Base-by-base conservation (phyloP, 2,888 invertebrate species). In the Agrilus biguttatus region DNA sequence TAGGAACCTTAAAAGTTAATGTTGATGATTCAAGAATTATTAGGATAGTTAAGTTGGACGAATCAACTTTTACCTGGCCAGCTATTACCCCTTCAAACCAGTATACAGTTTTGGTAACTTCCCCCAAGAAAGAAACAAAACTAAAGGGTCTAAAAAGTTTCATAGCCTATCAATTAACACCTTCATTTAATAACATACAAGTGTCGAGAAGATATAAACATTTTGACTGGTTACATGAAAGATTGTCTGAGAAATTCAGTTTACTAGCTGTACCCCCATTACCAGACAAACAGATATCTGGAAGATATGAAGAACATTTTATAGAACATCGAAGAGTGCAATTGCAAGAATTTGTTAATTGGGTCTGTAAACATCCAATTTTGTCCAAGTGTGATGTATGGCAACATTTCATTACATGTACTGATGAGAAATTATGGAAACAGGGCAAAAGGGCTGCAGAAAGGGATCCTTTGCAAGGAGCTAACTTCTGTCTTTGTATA, bases 361-460 rank as follows among this genome's bases (percentile, higher is more conserved):
- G 93, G 72, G 91, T 98, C 59, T 93, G 95, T 62, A 76, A 89
- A 44, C 97, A 98, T 72, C 97, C 97, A 3, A 89, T 98, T 8
- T 69, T 98, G 35, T 88, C 92, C 3, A 80, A 80, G 53, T 83
- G 83, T 57, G 87, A 89, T 52, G 96, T 96, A 0, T 96, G 95
- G 89, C 80, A 86, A 60, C 97, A 98, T 65, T 98, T 98, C 65
- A 77, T 98, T 40, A 91, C 91, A 2, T 96, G 96, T 62, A 93
- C 90, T 7, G 96, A 97, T 68, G 96, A 93, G 56, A 95, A 93
- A 65, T 80, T 85, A 53, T 98, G 97, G 97, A 98, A 98, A 69
- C 78, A 78, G 39, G 97, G 97, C 4, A 97, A 97, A 67, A 72
- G 97, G 49, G 82, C 80, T 65, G 96, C 97, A 1, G 97, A 98